Percentiles rank a stretch among this genome's conserved stretches.
phyloP scores from a whole-genome alignment of 2,888 invertebrate species.

The Thereva nobilitata region DNA sequence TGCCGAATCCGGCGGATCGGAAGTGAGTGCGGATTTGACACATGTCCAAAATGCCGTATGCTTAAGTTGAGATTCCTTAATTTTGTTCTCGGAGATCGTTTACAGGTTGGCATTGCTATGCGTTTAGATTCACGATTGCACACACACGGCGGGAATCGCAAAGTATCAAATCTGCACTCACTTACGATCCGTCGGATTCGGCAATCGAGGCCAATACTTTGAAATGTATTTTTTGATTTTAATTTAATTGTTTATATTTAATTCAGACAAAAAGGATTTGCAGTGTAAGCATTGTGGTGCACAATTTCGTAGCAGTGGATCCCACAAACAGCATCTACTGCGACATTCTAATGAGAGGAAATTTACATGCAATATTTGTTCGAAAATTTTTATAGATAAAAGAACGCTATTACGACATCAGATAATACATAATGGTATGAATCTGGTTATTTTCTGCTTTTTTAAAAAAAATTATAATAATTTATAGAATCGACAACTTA shows the following conservation, averaged over 20 bases:
- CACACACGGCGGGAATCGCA: too few relatives aligned
- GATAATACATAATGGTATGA: slow-evolving; percentile 68
- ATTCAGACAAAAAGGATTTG: slow-evolving; percentile 59
- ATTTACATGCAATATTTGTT: slow-evolving; percentile 68
- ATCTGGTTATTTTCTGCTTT: slow-evolving; percentile 1
- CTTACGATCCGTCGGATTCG: too few relatives aligned
- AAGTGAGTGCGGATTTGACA: too few relatives aligned
- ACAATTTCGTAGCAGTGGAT: slow-evolving; percentile 64
- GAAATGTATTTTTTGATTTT: neutral
- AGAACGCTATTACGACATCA: slow-evolving; percentile 73
- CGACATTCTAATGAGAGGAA: slow-evolving; percentile 62
- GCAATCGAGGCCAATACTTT: too few relatives aligned
- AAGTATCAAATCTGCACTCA: too few relatives aligned
- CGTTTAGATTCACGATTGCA: too few relatives aligned
- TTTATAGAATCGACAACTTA: slow-evolving; percentile 61
- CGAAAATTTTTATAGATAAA: slow-evolving; percentile 68
- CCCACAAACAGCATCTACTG: slow-evolving; percentile 63
- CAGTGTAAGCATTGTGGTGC: slow-evolving; percentile 66
- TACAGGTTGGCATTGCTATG: too few relatives aligned
- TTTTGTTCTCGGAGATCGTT: too few relatives aligned
- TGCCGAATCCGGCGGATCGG: too few relatives aligned
- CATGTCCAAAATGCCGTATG: too few relatives aligned
- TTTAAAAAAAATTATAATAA: slow-evolving; percentile 39
- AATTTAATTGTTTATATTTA: neutral
- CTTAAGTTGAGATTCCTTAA: too few relatives aligned